These are phyloP conservation scores for Cuniculus paca DNA, from an alignment of 2,797 vertebrate genomes.

Conservation along the genomic window DNA sequence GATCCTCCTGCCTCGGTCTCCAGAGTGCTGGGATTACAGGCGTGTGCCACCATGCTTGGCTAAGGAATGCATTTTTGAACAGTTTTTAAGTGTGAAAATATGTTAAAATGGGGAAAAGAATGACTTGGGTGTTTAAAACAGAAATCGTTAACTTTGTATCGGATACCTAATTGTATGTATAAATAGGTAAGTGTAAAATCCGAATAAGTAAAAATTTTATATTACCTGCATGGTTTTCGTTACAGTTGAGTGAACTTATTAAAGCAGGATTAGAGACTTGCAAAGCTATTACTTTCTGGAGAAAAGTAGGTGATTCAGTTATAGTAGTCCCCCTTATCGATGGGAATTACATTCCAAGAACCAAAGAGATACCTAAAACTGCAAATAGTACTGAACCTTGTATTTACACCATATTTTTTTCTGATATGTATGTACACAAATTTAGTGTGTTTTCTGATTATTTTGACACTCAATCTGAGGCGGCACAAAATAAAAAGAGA, in stretches of 20 bases:
- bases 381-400: neutral
- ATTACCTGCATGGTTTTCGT: slow-evolving; percentile 7
- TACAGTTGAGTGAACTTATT: slow-evolving; percentile 49
- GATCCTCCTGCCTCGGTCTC: neutral
- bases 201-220: neutral
- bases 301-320: neutral
- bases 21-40: neutral
- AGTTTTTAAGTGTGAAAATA: neutral
- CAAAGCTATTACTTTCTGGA: slow-evolving; percentile 24
- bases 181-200: neutral
- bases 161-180: neutral
- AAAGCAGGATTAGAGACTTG: neutral
- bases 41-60: neutral
- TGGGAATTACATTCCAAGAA: neutral
- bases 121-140: neutral
- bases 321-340: neutral
- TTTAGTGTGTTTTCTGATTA: neutral
- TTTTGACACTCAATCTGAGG: too few relatives aligned
- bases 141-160: neutral
- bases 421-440: neutral
- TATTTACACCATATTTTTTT: neutral
- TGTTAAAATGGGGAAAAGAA: slow-evolving; percentile 7
- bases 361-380: neutral
- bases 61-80: neutral
- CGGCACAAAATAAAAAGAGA: too few relatives aligned